A percentile compares a stretch with the other conserved stretches of the same genome.
Evolutionary conservation across 2,888 invertebrate species (phyloP).

Genomic region (Dermolepida albohirtum): DNA sequence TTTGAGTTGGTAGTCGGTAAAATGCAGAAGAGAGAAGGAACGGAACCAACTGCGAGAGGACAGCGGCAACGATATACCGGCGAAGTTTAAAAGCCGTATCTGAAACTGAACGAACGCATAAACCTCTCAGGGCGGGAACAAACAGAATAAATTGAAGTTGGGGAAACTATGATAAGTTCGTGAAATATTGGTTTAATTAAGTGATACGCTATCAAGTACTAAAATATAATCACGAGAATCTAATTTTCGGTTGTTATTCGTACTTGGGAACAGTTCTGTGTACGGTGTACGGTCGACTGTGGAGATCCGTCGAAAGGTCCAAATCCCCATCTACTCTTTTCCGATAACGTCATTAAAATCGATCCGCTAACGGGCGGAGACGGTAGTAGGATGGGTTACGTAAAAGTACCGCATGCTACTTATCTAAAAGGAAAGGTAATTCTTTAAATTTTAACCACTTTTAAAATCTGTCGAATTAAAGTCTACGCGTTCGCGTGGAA

Average conservation of each 20-base stretch:
- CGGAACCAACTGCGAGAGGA: neutral
- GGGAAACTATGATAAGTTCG: slow-evolving; percentile 49
- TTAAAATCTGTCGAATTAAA: too few species aligned
- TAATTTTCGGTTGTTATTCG: slow-evolving; percentile 23
- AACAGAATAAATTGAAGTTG: slow-evolving; percentile 40
- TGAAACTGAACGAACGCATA: slow-evolving; percentile 5
- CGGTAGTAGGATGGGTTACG: too few species aligned
- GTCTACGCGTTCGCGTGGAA: too few species aligned
- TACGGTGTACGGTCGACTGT: too few species aligned
- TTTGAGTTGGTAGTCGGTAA: neutral
- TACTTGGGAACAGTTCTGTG: too few species aligned
- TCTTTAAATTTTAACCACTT: too few species aligned
- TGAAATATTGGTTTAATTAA: slow-evolving; percentile 53
- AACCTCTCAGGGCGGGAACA: slow-evolving; percentile 35
- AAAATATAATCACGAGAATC: slow-evolving; percentile 41
- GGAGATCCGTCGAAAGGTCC: too few species aligned
- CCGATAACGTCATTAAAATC: too few species aligned
- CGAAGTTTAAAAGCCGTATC: slow-evolving; percentile 36
- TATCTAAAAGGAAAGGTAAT: too few species aligned
- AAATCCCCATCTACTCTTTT: too few species aligned
- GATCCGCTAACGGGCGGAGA: too few species aligned
- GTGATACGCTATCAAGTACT: slow-evolving; percentile 46
- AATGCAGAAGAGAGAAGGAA: neutral
- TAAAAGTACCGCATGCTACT: too few species aligned
- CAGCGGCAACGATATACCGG: neutral